Base-by-base conservation (phyloP, 2,113 vertebrate species). In the Catharus bicknelli region DNA sequence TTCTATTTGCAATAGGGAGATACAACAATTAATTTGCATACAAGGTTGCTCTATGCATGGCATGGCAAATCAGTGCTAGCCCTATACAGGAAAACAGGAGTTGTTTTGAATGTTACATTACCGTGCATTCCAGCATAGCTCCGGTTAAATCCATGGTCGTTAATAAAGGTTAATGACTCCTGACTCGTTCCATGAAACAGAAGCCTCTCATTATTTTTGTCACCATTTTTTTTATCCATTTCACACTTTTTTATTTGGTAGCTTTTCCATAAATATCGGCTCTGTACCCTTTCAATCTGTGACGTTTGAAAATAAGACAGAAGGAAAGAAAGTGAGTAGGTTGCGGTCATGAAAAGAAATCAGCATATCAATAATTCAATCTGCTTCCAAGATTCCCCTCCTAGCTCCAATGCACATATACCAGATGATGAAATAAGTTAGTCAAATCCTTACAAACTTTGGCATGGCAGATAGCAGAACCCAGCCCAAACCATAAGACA, bases 211-310 rank as follows among this genome's bases (percentile, higher is more conserved):
- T 99, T 99, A 42, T 91, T 97, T 10, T 1, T 90, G 30, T 83
- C 57, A 5, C 96, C 88, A 61, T 99, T 99, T 96, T 99, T 99
- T 6, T 58, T 50, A 57, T 99, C 98, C 94, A 99, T 96, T 13
- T 92, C 61, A 50, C 92, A 94, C 91, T 99, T 99, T 95, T 97
- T 97, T 61, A 98, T 96, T 97, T 98, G 98, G 91, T 99, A 99
- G n/a, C 15, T 84, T 63, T 96, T 97, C 99, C 98, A 99, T n/a
- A 98, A 91, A 15, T 63, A 92, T 2, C 10, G 50, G 66, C 99
- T 99, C 90, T 99, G 99, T 69, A 99, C 85, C 43, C 98, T 97
- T 90, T 98, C 97, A 38, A 99, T 98, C 99, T 99, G 93, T 18
- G 69, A 82, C 95, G 58, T 95, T 88, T 91, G 45, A 79, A 90